phyloP scores from a whole-genome alignment of 2,888 invertebrate genomes.

The Hipparchia semele region DNA sequence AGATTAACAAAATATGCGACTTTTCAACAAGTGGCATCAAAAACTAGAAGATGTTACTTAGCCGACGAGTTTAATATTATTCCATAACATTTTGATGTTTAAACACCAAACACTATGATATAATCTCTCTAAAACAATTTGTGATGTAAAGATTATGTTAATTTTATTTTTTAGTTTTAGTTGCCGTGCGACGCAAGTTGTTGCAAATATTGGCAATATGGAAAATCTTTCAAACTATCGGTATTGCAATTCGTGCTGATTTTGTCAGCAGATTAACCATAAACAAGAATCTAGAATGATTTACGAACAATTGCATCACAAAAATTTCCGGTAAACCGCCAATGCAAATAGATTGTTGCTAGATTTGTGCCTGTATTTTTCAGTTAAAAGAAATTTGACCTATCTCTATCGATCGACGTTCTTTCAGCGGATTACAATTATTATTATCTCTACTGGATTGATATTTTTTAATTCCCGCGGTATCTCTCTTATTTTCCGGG shows the following conservation, averaged over 20 bases:
- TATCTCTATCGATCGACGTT: no score
- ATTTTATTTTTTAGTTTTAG: neutral
- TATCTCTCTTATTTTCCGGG: no score
- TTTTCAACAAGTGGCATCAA: neutral
- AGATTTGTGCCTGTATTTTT: no score
- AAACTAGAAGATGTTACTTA: neutral
- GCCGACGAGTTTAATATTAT: neutral
- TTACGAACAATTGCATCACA: no score
- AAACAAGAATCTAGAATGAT: no score
- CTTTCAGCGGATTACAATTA: no score
- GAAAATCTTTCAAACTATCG: neutral
- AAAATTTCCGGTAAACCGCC: no score
- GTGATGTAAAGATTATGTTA: neutral
- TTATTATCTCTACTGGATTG: no score
- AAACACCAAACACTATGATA: neutral
- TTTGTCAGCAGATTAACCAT: neutral
- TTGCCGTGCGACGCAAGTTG: neutral
- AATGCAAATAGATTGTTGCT: no score
- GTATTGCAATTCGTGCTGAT: neutral
- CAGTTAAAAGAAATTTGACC: no score
- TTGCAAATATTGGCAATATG: slow-evolving; percentile 3
- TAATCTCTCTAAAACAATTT: slow-evolving; percentile 3
- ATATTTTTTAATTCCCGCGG: no score
- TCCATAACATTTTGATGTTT: neutral
- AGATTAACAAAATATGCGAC: neutral